Percentiles rank a stretch among this genome's conserved stretches.
phyloP scores from a whole-genome alignment of 1,140 invertebrate species.

The Pseudomyrmex pallidus region DNA sequence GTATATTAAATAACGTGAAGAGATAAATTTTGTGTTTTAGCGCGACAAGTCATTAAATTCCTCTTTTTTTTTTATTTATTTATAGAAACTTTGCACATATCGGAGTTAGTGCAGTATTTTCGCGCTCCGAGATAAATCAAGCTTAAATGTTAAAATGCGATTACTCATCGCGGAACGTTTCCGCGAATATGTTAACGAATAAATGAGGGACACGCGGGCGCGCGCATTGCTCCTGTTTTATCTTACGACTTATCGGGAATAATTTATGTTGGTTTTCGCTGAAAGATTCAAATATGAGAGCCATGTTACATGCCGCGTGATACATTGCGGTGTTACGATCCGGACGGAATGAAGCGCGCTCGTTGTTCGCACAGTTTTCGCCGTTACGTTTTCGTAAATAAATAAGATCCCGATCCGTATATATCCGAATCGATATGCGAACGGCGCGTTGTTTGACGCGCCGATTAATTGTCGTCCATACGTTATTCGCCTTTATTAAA shows the following conservation, averaged over 20 bases:
- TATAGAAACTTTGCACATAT: not conserved
- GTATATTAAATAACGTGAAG: no score
- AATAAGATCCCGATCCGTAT: conserved; percentile 1
- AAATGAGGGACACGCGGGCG: not conserved
- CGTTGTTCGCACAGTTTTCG: no score
- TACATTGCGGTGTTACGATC: not conserved
- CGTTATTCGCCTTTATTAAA: conserved; percentile 66
- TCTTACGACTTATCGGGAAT: conserved; percentile 29
- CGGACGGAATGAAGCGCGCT: not conserved
- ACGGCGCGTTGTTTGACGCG: conserved; percentile 33
- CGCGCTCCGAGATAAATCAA: conserved; percentile 11
- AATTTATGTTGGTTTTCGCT: conserved; percentile 38
- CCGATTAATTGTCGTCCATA: conserved; percentile 51
- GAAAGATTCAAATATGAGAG: conserved; percentile 43
- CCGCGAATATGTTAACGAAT: conserved; percentile 11
- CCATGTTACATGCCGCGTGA: conserved; percentile 13
- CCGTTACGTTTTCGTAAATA: not conserved
- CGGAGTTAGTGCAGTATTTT: not conserved
- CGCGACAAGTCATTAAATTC: no score
- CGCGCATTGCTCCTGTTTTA: conserved; percentile 3
- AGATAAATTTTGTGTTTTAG: no score
- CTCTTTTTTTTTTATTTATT: not conserved
- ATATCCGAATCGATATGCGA: not conserved
- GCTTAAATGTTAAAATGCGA: conserved; percentile 9
- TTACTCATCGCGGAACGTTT: conserved; percentile 26